Conservation (phyloP, 2,113 vertebrate species). For the Pomatorhinus ruficollis region DNA sequence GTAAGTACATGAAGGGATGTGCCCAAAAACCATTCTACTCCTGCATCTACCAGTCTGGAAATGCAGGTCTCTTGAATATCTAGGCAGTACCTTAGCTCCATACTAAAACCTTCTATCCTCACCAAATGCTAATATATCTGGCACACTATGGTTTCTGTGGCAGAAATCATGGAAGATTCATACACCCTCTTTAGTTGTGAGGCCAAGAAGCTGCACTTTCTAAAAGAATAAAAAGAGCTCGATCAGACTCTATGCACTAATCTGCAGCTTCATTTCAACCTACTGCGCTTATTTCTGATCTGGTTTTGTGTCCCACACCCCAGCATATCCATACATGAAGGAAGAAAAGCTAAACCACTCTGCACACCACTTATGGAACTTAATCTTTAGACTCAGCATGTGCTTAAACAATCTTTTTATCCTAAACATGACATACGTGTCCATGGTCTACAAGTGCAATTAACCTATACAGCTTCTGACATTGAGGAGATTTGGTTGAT, state of each 20-base stretch:
- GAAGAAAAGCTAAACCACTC: neutral
- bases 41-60: neutral
- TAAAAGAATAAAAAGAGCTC: neutral
- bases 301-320: neutral
- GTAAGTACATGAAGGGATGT: neutral
- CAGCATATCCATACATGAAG: neutral
- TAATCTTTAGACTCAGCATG: neutral
- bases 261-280: neutral
- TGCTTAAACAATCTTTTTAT: neutral
- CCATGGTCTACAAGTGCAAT: neutral
- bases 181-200: neutral
- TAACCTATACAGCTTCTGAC: neutral
- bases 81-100: neutral
- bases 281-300: neutral
- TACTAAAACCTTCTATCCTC: neutral
- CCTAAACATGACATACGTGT: neutral
- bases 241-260: neutral
- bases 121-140: neutral
- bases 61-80: neutral
- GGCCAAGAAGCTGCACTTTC: neutral
- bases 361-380: neutral
- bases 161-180: neutral
- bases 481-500: neutral
- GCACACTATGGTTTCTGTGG: neutral
- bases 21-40: neutral